These are phyloP conservation scores for Macaria liturata DNA, from an alignment of 2,888 invertebrate species.

Conservation along the genomic window DNA sequence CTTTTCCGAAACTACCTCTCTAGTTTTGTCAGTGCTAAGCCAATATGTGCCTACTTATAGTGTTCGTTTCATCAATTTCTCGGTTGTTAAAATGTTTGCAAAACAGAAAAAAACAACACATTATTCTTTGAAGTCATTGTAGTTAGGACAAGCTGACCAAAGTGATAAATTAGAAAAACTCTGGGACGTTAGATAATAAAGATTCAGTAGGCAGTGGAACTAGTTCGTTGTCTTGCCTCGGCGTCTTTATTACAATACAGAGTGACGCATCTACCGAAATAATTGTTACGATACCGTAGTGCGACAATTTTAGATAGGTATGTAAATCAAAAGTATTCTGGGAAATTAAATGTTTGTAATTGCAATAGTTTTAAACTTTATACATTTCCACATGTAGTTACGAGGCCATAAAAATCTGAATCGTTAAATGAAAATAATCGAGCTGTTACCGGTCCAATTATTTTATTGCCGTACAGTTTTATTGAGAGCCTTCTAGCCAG, in stretches of 20 bases:
- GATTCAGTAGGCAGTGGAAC: conserved; percentile 43
- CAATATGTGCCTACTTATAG: too few relatives aligned
- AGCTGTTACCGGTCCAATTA: conserved; percentile 55
- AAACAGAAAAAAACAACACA: background rate
- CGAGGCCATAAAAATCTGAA: too few relatives aligned
- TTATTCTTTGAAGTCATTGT: conserved; percentile 9
- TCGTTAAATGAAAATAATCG: conserved; percentile 17
- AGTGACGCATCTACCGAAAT: conserved; percentile 71
- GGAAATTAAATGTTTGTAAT: too few relatives aligned
- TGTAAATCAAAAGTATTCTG: too few relatives aligned
- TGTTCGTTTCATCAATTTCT: background rate
- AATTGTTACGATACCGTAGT: conserved; percentile 21
- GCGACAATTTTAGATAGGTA: conserved; percentile 2
- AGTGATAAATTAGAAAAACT: conserved; percentile 40
- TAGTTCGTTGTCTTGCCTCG: conserved; percentile 55
- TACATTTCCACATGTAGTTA: too few relatives aligned
- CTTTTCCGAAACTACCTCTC: too few relatives aligned
- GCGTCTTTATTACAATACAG: conserved; percentile 58
- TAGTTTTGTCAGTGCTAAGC: too few relatives aligned
- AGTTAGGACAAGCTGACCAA: conserved; percentile 3
- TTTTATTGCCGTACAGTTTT: conserved; percentile 63
- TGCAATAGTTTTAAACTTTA: too few relatives aligned
- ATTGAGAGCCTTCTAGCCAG: conserved; percentile 32
- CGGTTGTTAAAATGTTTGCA: background rate
- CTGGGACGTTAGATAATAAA: conserved; percentile 44